Evolutionary conservation across 2,113 vertebrate species (phyloP).

Genomic region (Neodon shergylaensis): DNA sequence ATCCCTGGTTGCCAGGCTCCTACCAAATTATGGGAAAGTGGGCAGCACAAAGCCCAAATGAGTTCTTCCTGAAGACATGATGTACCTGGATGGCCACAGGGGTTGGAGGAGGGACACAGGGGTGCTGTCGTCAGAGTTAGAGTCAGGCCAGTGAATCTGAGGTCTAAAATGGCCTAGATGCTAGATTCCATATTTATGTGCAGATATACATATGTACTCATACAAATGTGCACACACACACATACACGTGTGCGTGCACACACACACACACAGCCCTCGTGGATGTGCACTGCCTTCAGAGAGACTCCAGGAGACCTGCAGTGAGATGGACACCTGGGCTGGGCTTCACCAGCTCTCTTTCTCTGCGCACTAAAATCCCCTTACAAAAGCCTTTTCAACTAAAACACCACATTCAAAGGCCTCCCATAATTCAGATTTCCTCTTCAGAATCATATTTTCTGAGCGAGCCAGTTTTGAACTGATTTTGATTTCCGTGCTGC

Average conservation of each 20-base stretch:
- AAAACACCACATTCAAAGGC: slow-evolving; percentile 51
- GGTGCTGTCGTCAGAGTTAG: neutral
- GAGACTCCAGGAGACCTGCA: neutral
- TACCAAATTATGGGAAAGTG: neutral
- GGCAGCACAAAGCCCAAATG: neutral
- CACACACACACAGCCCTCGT: neutral
- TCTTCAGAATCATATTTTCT: slow-evolving; percentile 63
- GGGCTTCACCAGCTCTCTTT: neutral
- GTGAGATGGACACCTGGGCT: neutral
- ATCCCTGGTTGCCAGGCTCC: neutral
- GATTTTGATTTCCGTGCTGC: slow-evolving; percentile 62
- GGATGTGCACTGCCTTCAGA: neutral
- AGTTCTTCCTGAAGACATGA: neutral
- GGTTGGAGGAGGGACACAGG: neutral
- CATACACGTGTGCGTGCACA: neutral
- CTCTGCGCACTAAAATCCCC: neutral
- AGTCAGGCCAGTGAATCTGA: neutral
- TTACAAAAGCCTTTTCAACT: slow-evolving; percentile 56
- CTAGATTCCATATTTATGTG: neutral
- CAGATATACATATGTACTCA: neutral
- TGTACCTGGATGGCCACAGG: neutral
- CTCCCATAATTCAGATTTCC: slow-evolving; percentile 45
- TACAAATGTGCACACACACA: neutral
- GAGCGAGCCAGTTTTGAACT: slow-evolving; percentile 43
- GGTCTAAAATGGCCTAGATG: neutral